Percentiles rank a stretch among this genome's conserved stretches.
Evolutionary conservation across 2,888 invertebrate species (phyloP).

Genomic region (Lampropteryx suffumata): DNA sequence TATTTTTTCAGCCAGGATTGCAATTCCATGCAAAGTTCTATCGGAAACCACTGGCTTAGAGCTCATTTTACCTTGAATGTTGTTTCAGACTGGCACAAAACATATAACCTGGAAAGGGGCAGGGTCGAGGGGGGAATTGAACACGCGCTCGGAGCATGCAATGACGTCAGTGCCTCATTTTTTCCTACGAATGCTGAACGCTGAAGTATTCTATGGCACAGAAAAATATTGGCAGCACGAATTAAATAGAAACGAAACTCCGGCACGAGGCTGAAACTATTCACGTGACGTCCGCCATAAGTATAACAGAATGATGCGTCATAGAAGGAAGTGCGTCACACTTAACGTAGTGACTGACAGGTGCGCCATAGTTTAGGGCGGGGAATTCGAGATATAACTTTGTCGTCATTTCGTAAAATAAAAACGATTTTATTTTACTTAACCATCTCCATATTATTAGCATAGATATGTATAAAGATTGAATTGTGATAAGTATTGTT

Average conservation of each 20-base stretch:
- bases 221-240: neutral
- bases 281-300: too few species aligned
- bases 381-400: neutral
- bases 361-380: too few species aligned
- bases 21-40: neutral
- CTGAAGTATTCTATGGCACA: constrained; percentile 11
- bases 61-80: neutral
- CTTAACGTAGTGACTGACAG: too few species aligned
- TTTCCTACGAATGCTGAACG: constrained; percentile 53
- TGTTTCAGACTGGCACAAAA: constrained; percentile 5
- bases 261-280: neutral
- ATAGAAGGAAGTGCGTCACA: too few species aligned
- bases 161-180: constrained; percentile 62
- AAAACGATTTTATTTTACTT: too few species aligned
- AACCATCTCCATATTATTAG: too few species aligned
- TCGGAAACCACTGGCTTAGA: neutral
- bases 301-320: too few species aligned
- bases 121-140: constrained; percentile 35
- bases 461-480: too few species aligned
- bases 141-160: constrained; percentile 62
- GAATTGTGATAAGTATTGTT: too few species aligned
- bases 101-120: constrained; percentile 35
- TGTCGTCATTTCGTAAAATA: too few species aligned
- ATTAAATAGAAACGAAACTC: neutral
- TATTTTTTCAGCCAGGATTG: neutral